Base-by-base conservation (phyloP, 2,888 invertebrate species). In the Drosophila quinaria region DNA sequence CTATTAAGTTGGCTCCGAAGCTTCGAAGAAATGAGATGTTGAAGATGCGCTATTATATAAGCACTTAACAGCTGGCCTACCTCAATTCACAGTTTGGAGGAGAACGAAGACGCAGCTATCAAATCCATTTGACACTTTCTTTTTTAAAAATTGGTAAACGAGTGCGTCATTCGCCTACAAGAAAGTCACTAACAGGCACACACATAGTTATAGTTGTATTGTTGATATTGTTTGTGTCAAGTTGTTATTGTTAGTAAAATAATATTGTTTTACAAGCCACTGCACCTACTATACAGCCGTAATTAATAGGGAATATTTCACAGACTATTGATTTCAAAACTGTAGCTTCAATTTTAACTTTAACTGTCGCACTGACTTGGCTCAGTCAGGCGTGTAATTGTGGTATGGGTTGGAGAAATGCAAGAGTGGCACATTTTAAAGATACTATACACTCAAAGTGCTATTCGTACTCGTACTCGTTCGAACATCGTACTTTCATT, bases 91-190 rank as follows among this genome's bases (percentile, higher is more conserved):
- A 37, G 31, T 11, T 62, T 29, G 22, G 13, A 31, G 47, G 74
- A 64, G 67, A 66, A 55, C 29, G 29, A 25, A 13, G n/a, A n/a
- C 51, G 35, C 39, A 54, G 51, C 50, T 66, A 47, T 62, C 35
- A 46, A 46, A 44, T 56, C 29, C 63, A 52, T 58, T 72, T 82
- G 86, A 82, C 86, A 87, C 87, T 87, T 87, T 87, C 87, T 89
- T 74, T 86, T 81, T 63, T 58, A 50, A 58, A 60, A 46, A 75
- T 65, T 62, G 39, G 37, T 61, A 61, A 42, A 44, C 25, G 46
- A 64, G 35, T 78, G 75, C 50, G 80, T 71, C 58, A 74, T 52
- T 58, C 65, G 65, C 73, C 70, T 47, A 67, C 70, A 85, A 69
- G 82, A 85, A 87, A 83, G 86, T 65, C 65, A 42, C 44, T 31